These are phyloP conservation scores for Triplophysa bombifrons DNA, from an alignment of 2,797 vertebrate species.

Conservation along the genomic window DNA sequence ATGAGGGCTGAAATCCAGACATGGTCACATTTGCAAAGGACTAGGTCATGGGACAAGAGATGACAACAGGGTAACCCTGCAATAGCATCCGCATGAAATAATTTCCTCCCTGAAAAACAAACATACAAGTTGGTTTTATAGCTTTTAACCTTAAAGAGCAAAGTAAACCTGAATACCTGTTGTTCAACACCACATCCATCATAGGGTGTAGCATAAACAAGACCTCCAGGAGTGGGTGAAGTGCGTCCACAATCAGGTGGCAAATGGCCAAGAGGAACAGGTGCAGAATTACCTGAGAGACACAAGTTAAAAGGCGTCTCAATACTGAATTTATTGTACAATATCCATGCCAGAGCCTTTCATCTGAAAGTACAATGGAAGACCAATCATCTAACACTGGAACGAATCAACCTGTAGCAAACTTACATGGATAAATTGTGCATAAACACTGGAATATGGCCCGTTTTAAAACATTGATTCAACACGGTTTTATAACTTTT, in stretches of 20 bases:
- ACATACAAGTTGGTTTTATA: background rate
- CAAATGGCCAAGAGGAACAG: slow-evolving; percentile 45
- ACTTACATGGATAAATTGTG: too few species aligned
- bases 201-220: slow-evolving; percentile 61
- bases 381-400: too few species aligned
- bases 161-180: slow-evolving; percentile 51
- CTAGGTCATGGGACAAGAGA: slow-evolving; percentile 54
- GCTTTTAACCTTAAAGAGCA: background rate
- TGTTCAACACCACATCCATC: slow-evolving; percentile 63
- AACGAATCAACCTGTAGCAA: too few species aligned
- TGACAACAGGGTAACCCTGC: slow-evolving; percentile 43
- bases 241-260: too few species aligned
- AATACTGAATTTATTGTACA: too few species aligned
- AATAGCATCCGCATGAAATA: slow-evolving; percentile 60
- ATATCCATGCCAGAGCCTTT: too few species aligned
- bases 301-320: too few species aligned
- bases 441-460: too few species aligned
- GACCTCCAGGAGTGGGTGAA: slow-evolving; percentile 22
- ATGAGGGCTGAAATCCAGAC: background rate
- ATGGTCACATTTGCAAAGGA: background rate
- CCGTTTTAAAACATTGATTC: too few species aligned
- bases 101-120: slow-evolving; percentile 57
- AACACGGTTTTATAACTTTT: too few species aligned
- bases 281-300: slow-evolving; percentile 41
- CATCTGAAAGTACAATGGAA: background rate